Conservation (phyloP, 2,888 invertebrate genomes). For the Temnothorax unifasciatus region DNA sequence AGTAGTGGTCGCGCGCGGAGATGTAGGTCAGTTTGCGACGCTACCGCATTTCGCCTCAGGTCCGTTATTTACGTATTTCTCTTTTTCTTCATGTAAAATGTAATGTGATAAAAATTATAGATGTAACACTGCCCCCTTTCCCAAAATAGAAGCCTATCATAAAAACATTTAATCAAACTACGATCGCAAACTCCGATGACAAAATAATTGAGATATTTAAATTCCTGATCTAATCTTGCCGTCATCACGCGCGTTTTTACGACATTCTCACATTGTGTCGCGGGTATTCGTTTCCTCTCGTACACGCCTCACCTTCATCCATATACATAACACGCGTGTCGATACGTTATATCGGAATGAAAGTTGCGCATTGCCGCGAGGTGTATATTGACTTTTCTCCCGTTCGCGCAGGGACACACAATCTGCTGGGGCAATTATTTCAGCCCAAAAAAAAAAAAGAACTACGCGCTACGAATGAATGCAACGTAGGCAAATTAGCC, state of each 20-base stretch:
- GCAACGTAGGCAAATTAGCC: constrained; percentile 47
- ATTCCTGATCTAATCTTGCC: constrained; percentile 1
- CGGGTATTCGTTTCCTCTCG: background rate
- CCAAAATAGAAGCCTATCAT: background rate
- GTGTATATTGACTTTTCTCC: constrained; percentile 27
- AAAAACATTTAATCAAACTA: background rate
- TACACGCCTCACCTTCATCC: background rate
- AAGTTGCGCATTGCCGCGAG: constrained; percentile 10
- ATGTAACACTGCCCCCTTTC: background rate
- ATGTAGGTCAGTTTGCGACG: constrained; percentile 68
- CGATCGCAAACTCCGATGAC: background rate
- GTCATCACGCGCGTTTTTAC: background rate
- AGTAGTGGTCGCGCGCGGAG: constrained; percentile 4
- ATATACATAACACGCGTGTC: constrained; percentile 5
- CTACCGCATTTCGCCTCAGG: constrained; percentile 48
- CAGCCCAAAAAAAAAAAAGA: background rate
- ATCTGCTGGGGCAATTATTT: constrained; percentile 35
- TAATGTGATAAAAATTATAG: background rate
- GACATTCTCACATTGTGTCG: background rate
- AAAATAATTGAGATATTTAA: background rate
- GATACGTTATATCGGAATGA: background rate
- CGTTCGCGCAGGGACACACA: constrained; percentile 6
- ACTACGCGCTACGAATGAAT: background rate
- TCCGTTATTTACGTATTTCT: background rate
- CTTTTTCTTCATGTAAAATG: background rate